Evolutionary conservation across 2,797 vertebrate genomes (phyloP).

Genomic region (Notolepis coatsorum): DNA sequence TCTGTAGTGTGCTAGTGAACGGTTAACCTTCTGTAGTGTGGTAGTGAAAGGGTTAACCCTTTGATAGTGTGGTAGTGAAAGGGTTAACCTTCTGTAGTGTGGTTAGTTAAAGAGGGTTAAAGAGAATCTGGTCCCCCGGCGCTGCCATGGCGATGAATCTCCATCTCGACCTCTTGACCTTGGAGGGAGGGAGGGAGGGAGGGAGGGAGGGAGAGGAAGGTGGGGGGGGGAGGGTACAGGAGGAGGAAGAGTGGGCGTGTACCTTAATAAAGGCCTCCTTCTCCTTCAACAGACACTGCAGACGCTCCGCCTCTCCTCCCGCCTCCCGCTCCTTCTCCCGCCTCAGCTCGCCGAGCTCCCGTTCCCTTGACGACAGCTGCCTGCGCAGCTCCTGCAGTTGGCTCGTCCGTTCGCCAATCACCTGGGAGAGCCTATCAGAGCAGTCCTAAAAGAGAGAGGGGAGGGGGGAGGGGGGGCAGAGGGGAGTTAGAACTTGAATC

Average conservation of each 20-base stretch:
- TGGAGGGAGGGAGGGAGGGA: too few species aligned
- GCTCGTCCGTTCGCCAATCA: conserved; percentile 85
- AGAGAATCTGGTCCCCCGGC: too few species aligned
- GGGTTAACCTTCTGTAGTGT: too few species aligned
- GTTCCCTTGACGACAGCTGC: conserved; percentile 77
- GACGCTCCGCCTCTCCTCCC: conserved; percentile 59
- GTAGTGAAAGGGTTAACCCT: too few species aligned
- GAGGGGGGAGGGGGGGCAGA: not conserved
- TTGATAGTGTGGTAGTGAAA: too few species aligned
- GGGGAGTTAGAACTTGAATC: not conserved
- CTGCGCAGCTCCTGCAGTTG: conserved; percentile 88
- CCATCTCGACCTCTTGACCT: too few species aligned
- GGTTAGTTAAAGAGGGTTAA: too few species aligned
- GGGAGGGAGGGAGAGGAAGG: too few species aligned
- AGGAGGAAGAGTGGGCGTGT: not conserved
- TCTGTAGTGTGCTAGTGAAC: too few species aligned
- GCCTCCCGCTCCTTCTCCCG: conserved; percentile 65
- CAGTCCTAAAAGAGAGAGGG: conserved; percentile 73
- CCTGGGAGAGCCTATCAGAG: conserved; percentile 84
- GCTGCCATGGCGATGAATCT: too few species aligned
- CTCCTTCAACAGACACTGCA: conserved; percentile 78
- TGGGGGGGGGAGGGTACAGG: not conserved
- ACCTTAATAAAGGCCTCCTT: conserved; percentile 83
- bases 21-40: too few species aligned
- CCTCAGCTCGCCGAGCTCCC: conserved; percentile 67